A percentile compares a stretch with the other conserved stretches of the same genome.
phyloP scores from a whole-genome alignment of 2,888 invertebrate genomes.

The Galerucella nymphaeae region DNA sequence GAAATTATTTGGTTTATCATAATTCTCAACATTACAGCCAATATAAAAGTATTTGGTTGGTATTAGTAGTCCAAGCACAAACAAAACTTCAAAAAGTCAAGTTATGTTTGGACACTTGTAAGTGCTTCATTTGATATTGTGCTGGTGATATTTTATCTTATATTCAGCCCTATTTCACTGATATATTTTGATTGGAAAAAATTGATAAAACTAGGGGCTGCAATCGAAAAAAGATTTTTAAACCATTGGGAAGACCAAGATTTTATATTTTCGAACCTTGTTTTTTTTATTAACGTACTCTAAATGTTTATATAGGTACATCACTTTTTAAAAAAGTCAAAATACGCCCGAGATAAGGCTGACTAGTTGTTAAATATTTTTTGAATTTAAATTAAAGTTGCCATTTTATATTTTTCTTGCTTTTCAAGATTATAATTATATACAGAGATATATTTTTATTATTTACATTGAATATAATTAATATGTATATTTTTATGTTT shows the following conservation, averaged over 20 bases:
- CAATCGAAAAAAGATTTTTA: too few relatives aligned
- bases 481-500: slow-evolving; percentile 22
- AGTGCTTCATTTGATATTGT: slow-evolving; percentile 10
- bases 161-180: slow-evolving; percentile 31
- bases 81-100: too few relatives aligned
- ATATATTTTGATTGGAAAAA: background rate
- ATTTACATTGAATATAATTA: background rate
- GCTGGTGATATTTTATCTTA: slow-evolving; percentile 15
- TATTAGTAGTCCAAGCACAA: too few relatives aligned
- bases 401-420: slow-evolving; percentile 30
- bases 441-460: slow-evolving; percentile 24
- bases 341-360: slow-evolving; percentile 25
- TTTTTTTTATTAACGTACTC: background rate
- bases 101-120: background rate
- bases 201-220: too few relatives aligned
- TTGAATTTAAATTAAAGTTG: slow-evolving; percentile 18
- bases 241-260: too few relatives aligned
- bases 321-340: slow-evolving; percentile 10
- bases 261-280: background rate
- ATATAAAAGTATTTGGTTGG: background rate
- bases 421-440: slow-evolving; percentile 27
- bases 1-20: slow-evolving; percentile 87
- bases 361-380: slow-evolving; percentile 20
- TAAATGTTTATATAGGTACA: slow-evolving; percentile 4
- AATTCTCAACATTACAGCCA: slow-evolving; percentile 61